A percentile compares a stretch with the other conserved stretches of the same genome.
phyloP scores from a whole-genome alignment of 1,140 invertebrate genomes.

The Tribolium madens region DNA sequence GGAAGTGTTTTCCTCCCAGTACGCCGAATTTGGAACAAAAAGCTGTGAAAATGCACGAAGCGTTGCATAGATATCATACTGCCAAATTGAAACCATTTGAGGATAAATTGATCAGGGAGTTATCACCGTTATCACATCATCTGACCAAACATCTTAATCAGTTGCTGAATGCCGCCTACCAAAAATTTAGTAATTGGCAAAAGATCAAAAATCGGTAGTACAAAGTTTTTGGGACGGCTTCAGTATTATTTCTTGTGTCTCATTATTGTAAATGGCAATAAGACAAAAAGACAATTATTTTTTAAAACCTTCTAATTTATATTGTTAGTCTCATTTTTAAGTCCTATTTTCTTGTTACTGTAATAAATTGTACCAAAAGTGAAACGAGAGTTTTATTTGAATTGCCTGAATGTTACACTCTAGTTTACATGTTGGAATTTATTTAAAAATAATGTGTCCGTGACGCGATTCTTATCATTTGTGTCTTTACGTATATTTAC shows the following conservation, averaged over 20 bases:
- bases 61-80: constrained; percentile 87
- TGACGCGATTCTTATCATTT: not conserved
- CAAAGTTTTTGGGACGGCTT: constrained; percentile 24
- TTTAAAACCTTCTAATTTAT: constrained; percentile 34
- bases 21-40: constrained; percentile 84
- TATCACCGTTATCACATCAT: constrained; percentile 82
- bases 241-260: constrained; percentile 38
- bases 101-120: constrained; percentile 82
- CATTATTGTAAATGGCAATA: constrained; percentile 38
- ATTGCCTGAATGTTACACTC: not conserved
- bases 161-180: constrained; percentile 83
- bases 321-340: constrained; percentile 38
- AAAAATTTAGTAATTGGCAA: constrained; percentile 88
- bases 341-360: constrained; percentile 31
- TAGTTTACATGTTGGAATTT: not conserved
- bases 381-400: not conserved
- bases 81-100: constrained; percentile 88
- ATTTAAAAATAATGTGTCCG: not conserved
- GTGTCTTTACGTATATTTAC: not conserved
- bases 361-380: constrained; percentile 32
- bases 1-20: constrained; percentile 92
- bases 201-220: constrained; percentile 79
- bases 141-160: constrained; percentile 89
- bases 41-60: constrained; percentile 86
- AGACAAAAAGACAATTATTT: constrained; percentile 31